Base-by-base conservation (phyloP, 1,140 invertebrate species). In the Hycleus cichorii region DNA sequence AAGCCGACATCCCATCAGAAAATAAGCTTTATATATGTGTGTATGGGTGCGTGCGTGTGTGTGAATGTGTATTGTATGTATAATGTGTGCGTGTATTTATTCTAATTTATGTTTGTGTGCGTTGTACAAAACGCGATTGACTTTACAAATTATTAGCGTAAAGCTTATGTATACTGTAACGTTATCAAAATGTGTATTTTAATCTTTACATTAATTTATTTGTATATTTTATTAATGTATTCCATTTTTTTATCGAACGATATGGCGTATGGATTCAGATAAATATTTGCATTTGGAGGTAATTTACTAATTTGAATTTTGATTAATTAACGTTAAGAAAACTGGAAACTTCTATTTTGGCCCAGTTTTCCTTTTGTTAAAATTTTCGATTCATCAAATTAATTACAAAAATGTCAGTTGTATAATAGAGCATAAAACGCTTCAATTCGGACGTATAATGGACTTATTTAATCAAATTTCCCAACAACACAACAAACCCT, bases 1-100 rank as follows among this genome's bases (percentile, higher is more conserved):
- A 45, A 53, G 51, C 51, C 51, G 51, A 53, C 51, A 53, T 53
- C 43, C 51, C 51, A 53, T 53, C 51, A 53, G 40, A 53, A 48
- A 53, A 53, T 53, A 53, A 53, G 51, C 51, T 45, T 32, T 32
- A 32, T 5, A 32, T 32, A 0, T 32, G 32, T 32, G 32, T 32
- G 7, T 32, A 7, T 32, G 32, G 32, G 32, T 32, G 32, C 7
- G 32, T 32, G 7, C 32, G 32, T 32, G 32, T 7, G 32, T 32
- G 32, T 32, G 32, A 32, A 32, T 32, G 32, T 32, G 32, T 32
- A 32, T 32, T 32, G 32, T 32, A 32, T 32, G 32, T 32, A 7
- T 32, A 32, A 32, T 5, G 32, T 32, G 32, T 32, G 32, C 32
- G 32, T 32, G 32, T 32, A 32, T 32, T 32, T 32, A 32, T 32